These are phyloP conservation scores for Hypsopygia costalis DNA, from an alignment of 2,888 invertebrate species.

Conservation along the genomic window DNA sequence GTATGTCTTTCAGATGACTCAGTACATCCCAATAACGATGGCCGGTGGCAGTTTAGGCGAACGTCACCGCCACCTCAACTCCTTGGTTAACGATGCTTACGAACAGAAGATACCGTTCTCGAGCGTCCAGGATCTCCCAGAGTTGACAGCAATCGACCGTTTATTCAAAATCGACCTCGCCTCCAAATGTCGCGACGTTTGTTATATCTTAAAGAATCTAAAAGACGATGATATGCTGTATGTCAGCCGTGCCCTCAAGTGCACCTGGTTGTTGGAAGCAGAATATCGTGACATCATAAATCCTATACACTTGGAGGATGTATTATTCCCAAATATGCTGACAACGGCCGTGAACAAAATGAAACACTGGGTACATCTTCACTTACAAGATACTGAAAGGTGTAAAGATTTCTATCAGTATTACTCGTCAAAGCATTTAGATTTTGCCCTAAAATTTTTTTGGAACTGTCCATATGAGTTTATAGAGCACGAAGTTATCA, in stretches of 20 bases:
- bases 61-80: slow-evolving; percentile 41
- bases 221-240: slow-evolving; percentile 54
- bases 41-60: slow-evolving; percentile 40
- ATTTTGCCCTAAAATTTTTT: slow-evolving; percentile 38
- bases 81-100: slow-evolving; percentile 29
- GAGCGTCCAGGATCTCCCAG: slow-evolving; percentile 24
- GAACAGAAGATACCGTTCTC: slow-evolving; percentile 16
- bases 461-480: slow-evolving; percentile 37
- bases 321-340: slow-evolving; percentile 49
- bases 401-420: slow-evolving; percentile 47
- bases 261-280: slow-evolving; percentile 43
- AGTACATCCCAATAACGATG: slow-evolving; percentile 31
- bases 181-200: slow-evolving; percentile 35
- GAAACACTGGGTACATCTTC: slow-evolving; percentile 41
- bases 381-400: slow-evolving; percentile 33
- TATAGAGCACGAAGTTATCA: slow-evolving; percentile 30
- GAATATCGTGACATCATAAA: slow-evolving; percentile 39
- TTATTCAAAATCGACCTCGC: slow-evolving; percentile 59
- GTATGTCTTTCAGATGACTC: slow-evolving; percentile 36
- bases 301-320: slow-evolving; percentile 44
- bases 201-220: slow-evolving; percentile 44
- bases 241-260: slow-evolving; percentile 51
- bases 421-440: slow-evolving; percentile 32
- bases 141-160: slow-evolving; percentile 39
- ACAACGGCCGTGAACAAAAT: slow-evolving; percentile 45